These are phyloP conservation scores for Lycaena phlaeas DNA, from an alignment of 2,888 invertebrate species.

Conservation along the genomic window DNA sequence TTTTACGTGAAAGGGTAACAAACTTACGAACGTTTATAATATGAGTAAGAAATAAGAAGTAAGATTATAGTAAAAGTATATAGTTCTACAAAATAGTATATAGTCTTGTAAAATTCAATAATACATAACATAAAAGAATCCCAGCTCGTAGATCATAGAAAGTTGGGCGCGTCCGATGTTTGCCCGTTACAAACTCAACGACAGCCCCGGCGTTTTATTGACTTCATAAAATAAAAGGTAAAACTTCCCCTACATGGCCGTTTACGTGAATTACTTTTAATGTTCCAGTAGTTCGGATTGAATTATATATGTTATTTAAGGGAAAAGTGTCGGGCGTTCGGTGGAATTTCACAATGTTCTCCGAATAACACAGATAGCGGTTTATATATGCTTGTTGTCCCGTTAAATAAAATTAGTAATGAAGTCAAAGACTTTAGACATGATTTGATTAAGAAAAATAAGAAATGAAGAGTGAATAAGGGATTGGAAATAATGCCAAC, in stretches of 20 bases:
- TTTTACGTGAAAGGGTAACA: no score
- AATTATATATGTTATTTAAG: conserved; percentile 5
- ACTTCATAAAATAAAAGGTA: conserved; percentile 39
- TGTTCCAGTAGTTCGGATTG: conserved; percentile 14
- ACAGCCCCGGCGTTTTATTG: conserved; percentile 32
- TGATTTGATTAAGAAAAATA: no score
- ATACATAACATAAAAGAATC: neutral
- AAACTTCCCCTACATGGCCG: conserved; percentile 15
- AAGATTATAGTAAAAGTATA: no score
- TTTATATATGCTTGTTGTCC: no score
- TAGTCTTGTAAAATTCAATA: neutral
- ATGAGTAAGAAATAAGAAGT: no score
- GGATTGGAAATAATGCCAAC: no score
- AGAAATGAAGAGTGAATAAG: no score
- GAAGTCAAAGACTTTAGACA: no score
- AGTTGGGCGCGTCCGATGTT: conserved; percentile 15
- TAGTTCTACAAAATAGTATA: neutral
- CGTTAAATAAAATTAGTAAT: no score
- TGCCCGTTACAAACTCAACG: conserved; percentile 21
- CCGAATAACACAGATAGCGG: no score
- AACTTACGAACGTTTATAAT: no score
- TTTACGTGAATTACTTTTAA: conserved; percentile 15
- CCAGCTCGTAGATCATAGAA: conserved; percentile 17
- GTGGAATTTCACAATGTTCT: conserved; percentile 14
- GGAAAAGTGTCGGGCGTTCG: conserved; percentile 26